Base-by-base conservation (phyloP, 2,797 vertebrate genomes). In the Brachymystax lenok region DNA sequence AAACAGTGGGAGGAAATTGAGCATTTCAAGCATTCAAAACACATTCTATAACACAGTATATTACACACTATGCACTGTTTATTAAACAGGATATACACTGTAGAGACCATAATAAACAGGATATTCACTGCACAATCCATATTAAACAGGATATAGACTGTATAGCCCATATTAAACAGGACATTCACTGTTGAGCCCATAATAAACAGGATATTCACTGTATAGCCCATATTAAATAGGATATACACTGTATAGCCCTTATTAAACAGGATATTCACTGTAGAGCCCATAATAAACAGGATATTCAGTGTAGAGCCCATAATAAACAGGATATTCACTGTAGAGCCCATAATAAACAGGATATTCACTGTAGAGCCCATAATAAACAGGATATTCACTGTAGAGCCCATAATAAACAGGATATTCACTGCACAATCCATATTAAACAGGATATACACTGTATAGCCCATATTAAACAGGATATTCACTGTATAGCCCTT, bases 1-100 rank as follows among this genome's bases (percentile, higher is more conserved):
- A 71, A 13, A 14, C 69, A 52, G 83, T 77, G 33, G 30, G 52
- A 46, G 73, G 75, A 83, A 3, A 76, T 74, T 75, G 73, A 71
- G 72, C 30, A 51, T 66, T 28, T 8, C 6, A 3, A 40, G 27
- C 69, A 71, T 8, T 61, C 21, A 4, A 24, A 61, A 24, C 59
- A 59, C 59, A 21, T 61, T 8, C 2, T 61, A 61, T 61, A 8
- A 61, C 56, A n/a, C 21, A n/a, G 6, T n/a, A n/a, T 61, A 61
- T 61, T 61, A 21, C n/a, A 61, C 56, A 19, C n/a, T 59, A 7
- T 19, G 21, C 19, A 61, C 21, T 21, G 56, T 21, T n/a, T n/a
- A 54, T 54, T 54, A 24, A 21, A 61, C n/a, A 61, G 59, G n/a
- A 10, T 3, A 21, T 61, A 21, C 2, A 19, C 54, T n/a, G 13